Evolutionary conservation across 2,113 vertebrate genomes (phyloP).

Genomic region (Hippocampus comes): DNA sequence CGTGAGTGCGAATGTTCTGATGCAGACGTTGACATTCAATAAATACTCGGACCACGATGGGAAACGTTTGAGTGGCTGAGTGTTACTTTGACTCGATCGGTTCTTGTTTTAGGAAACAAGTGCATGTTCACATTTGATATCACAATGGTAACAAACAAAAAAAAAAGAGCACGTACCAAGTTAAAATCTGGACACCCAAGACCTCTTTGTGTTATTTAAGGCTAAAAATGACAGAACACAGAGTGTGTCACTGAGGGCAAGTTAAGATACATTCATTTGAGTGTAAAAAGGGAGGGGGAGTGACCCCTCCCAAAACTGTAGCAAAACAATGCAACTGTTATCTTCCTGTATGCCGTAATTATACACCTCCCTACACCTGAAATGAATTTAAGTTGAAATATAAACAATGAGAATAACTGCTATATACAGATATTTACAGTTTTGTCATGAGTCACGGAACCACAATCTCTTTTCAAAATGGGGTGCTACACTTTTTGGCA

Average conservation of each 20-base stretch:
- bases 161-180: conserved; percentile 17
- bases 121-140: neutral
- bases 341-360: conserved; percentile 29
- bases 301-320: conserved; percentile 12
- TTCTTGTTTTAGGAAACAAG: conserved; percentile 9
- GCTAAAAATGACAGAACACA: conserved; percentile 62
- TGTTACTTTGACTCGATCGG: conserved; percentile 6
- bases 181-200: conserved; percentile 50
- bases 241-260: conserved; percentile 60
- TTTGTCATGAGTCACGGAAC: conserved; percentile 49
- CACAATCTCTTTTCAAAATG: conserved; percentile 58
- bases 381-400: conserved; percentile 63
- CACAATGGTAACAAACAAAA: neutral
- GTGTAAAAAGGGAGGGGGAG: conserved; percentile 20
- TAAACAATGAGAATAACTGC: conserved; percentile 66
- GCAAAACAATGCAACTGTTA: conserved; percentile 22
- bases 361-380: conserved; percentile 57
- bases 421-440: conserved; percentile 71
- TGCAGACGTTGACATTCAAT: conserved; percentile 31
- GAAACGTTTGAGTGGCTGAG: conserved; percentile 25
- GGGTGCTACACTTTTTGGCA: conserved; percentile 68
- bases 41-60: conserved; percentile 16
- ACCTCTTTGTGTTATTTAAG: conserved; percentile 66
- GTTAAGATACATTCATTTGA: conserved; percentile 75
- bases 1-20: conserved; percentile 20